These are phyloP conservation scores for Holacanthus passer DNA, from an alignment of 2,113 vertebrate species.

Conservation along the genomic window DNA sequence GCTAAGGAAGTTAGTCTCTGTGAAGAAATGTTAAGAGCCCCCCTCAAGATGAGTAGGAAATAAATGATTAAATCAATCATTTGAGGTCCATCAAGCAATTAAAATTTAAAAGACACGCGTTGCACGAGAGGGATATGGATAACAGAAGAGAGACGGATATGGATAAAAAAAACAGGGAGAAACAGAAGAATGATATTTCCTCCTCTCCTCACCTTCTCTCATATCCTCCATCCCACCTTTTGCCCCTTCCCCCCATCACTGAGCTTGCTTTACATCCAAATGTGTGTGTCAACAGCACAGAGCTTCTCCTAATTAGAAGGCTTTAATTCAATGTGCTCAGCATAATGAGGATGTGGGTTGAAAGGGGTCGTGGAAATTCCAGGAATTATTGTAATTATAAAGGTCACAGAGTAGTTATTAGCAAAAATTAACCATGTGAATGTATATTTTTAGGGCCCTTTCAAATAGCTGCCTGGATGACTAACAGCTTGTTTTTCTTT, in stretches of 20 bases:
- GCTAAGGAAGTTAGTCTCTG: constrained; percentile 51
- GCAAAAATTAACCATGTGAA: background rate
- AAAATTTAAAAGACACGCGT: constrained; percentile 29
- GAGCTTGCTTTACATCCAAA: constrained; percentile 5
- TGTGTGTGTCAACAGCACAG: constrained; percentile 37
- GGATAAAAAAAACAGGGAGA: background rate
- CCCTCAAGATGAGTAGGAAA: constrained; percentile 16
- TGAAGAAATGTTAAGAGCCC: constrained; percentile 56
- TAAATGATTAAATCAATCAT: constrained; percentile 45
- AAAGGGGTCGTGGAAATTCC: constrained; percentile 42
- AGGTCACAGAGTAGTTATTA: constrained; percentile 4
- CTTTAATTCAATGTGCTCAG: constrained; percentile 40
- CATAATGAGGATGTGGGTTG: constrained; percentile 56
- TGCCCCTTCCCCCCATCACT: background rate
- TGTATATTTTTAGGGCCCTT: background rate
- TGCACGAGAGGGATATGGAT: background rate
- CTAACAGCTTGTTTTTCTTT: background rate
- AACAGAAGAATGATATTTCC: constrained; percentile 3
- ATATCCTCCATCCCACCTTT: constrained; percentile 6
- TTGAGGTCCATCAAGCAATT: constrained; percentile 39
- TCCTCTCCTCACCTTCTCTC: constrained; percentile 5
- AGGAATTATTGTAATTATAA: constrained; percentile 47
- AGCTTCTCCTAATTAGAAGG: constrained; percentile 46
- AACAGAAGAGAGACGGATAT: background rate
- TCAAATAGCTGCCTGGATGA: background rate